Evolutionary conservation across 53 echinoderm and acorn worm genomes (phyloP), one percentile per base, ranked within the genome.

Genomic region (Holothuria scabra): DNA sequence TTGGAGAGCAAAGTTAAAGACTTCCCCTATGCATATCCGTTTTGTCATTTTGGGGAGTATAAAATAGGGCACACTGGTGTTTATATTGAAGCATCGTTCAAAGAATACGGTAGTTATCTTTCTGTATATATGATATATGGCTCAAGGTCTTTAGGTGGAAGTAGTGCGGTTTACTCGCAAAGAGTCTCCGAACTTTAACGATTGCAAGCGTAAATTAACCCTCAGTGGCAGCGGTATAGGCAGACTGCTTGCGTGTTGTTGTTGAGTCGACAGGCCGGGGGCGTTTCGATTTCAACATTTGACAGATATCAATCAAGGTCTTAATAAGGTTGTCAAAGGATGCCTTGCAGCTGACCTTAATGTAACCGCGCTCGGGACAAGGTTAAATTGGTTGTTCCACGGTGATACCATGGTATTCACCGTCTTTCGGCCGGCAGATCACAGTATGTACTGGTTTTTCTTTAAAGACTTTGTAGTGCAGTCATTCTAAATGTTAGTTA

Each of bases 251-350:
- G 48, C 46, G 23, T 49, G 72, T 46, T 28, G 14, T 19, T 28
- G 14, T 72, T 44, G 37, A 25, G 72, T 19, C 24, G 35, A 29
- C 65, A 24, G 24, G 72, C 72, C 72, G 72, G 28, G 48, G 72
- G 72, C 72, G 72, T 72, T 72, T 72, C 26, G 46, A 72, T 72
- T 72, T 72, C 72, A 44, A 18, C 44, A 48, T 44, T 72, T 72
- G 72, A 72, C 72, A 72, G 72, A 38, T 48, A 72, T 72, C 72
- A 44, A 72, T 72, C 72, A 72, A 48, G n/a, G 22, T 23, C 24
- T 41, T 72, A 72, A 72, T 72, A 44, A 72, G 72, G 72, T 72
- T 72, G 72, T 72, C 72, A 72, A 72, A 48, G 46, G 44, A 11
- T 72, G 46, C 48, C 72, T 48, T n/a, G 44, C 26, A 44, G 48